phyloP scores from a whole-genome alignment of 2,113 vertebrate genomes.

The Saccopteryx leptura region DNA sequence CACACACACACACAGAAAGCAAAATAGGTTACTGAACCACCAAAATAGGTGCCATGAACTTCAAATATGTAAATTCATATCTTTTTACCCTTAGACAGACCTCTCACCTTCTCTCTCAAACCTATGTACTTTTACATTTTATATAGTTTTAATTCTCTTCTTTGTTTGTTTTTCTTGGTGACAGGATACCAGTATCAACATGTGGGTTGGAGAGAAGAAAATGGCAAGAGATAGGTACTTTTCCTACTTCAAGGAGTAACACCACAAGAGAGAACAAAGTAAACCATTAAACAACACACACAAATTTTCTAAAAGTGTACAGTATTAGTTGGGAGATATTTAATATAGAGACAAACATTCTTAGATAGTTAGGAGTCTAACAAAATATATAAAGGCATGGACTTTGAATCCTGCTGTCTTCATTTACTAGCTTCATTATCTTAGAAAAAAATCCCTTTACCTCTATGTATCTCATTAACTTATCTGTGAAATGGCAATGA shows the following conservation, averaged over 20 bases:
- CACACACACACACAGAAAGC: neutral
- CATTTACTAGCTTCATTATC: neutral
- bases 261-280: neutral
- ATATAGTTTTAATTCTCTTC: neutral
- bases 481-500: neutral
- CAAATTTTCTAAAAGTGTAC: neutral
- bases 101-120: neutral
- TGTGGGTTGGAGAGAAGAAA: neutral
- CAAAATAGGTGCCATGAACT: neutral
- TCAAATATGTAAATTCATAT: neutral
- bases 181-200: neutral
- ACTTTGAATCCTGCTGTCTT: neutral
- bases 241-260: neutral
- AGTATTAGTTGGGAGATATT: neutral
- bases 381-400: neutral
- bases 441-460: neutral
- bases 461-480: neutral
- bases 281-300: neutral
- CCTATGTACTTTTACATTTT: neutral
- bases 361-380: neutral
- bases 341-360: neutral
- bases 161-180: constrained; percentile 27
- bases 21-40: neutral
- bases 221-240: neutral
- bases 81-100: neutral